Evolutionary conservation across 2,797 vertebrate genomes (phyloP).

Genomic region (Lacerta agilis): DNA sequence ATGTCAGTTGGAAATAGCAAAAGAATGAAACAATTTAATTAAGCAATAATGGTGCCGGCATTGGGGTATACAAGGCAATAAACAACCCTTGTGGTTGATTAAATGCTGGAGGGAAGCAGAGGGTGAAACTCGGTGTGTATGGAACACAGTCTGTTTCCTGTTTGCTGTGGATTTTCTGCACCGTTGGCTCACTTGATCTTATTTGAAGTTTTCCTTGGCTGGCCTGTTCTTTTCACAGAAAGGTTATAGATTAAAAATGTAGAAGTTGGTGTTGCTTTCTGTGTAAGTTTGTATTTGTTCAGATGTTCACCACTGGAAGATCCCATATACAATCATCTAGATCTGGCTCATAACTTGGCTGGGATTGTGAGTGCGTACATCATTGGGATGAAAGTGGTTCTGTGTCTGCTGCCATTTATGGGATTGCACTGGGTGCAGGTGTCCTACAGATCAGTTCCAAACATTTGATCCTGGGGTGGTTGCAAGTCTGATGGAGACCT

Average conservation of each 20-base stretch:
- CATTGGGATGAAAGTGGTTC: not conserved
- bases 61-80: slow-evolving; percentile 64
- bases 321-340: not conserved
- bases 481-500: not conserved
- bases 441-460: not conserved
- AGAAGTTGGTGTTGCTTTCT: not conserved
- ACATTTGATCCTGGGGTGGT: not conserved
- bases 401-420: not conserved
- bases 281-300: too few species aligned
- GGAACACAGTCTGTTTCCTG: slow-evolving; percentile 41
- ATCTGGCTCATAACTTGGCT: not conserved
- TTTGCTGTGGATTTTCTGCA: slow-evolving; percentile 7
- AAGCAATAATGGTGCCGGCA: slow-evolving; percentile 66
- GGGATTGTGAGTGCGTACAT: not conserved
- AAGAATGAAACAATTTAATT: slow-evolving; percentile 79
- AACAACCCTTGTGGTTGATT: slow-evolving; percentile 70
- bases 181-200: not conserved
- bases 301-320: not conserved
- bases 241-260: not conserved
- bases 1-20: slow-evolving; percentile 70
- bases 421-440: not conserved
- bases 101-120: slow-evolving; percentile 64
- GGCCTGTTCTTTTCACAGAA: not conserved
- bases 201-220: not conserved
- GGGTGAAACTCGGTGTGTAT: slow-evolving; percentile 61